phyloP scores from a whole-genome alignment of 2,888 invertebrate species.

The Acutogordius australiensis region DNA sequence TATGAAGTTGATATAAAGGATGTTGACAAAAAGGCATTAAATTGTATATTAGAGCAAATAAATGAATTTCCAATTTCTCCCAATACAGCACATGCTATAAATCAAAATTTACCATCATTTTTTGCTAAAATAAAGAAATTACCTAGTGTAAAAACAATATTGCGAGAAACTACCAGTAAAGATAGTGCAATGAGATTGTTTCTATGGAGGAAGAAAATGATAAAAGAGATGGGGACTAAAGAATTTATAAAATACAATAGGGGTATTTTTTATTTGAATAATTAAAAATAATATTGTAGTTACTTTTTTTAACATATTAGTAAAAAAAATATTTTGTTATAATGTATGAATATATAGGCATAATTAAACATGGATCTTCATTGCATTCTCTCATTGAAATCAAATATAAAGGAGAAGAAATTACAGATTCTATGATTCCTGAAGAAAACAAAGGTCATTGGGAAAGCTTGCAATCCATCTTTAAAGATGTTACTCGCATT shows the following conservation, averaged over 20 bases:
- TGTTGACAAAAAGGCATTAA: too few relatives aligned
- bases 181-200: not conserved
- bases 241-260: conserved; percentile 3
- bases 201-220: conserved; percentile 3
- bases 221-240: not conserved
- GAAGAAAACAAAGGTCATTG: conserved; percentile 5
- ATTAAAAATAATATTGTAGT: too few relatives aligned
- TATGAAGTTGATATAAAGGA: too few relatives aligned
- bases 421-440: not conserved
- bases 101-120: too few relatives aligned
- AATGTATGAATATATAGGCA: too few relatives aligned
- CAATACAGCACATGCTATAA: too few relatives aligned
- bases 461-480: not conserved
- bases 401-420: not conserved
- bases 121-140: too few relatives aligned
- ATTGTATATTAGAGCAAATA: too few relatives aligned
- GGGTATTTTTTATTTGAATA: not conserved
- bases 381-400: not conserved
- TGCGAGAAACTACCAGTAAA: conserved; percentile 2
- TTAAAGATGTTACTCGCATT: not conserved
- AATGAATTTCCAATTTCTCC: too few relatives aligned
- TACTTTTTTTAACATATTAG: too few relatives aligned
- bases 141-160: conserved; percentile 9
- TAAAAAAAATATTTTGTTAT: too few relatives aligned
- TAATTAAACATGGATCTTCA: not conserved